Evolutionary conservation across 2,113 vertebrate genomes (phyloP).

Genomic region (Neotragus moschatus): DNA sequence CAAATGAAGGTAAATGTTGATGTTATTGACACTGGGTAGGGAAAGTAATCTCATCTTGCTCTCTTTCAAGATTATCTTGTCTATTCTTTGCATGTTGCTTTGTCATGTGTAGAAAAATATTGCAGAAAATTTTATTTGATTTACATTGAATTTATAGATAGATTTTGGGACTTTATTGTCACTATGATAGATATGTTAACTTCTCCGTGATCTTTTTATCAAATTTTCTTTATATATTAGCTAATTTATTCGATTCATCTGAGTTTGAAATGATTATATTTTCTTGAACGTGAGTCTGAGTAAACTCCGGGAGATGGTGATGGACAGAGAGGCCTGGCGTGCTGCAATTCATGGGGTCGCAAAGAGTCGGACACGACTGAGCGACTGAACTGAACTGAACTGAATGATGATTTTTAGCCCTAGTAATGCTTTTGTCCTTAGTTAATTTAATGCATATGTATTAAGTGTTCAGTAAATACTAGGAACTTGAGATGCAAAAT

Average conservation of each 20-base stretch:
- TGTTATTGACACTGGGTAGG: neutral
- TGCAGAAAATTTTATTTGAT: neutral
- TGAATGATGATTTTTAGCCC: neutral
- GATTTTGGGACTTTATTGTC: neutral
- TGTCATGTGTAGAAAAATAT: neutral
- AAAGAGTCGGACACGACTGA: too few relatives aligned
- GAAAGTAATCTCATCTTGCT: neutral
- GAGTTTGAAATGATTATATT: neutral
- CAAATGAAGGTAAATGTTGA: neutral
- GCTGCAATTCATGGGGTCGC: too few relatives aligned
- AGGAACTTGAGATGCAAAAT: neutral
- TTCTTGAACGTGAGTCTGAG: too few relatives aligned
- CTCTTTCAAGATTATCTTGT: neutral
- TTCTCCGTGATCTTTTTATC: neutral
- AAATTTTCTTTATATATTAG: neutral
- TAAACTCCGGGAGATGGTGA: too few relatives aligned
- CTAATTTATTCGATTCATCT: neutral
- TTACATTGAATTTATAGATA: neutral
- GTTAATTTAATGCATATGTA: neutral
- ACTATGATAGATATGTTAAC: neutral
- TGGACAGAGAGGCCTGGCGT: too few relatives aligned
- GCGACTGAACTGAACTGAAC: too few relatives aligned
- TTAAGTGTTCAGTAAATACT: neutral
- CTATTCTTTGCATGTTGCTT: neutral
- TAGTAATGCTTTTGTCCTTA: neutral